Evolutionary conservation across 2,113 vertebrate genomes (phyloP), one percentile per base, ranked within the genome.

Genomic region (Vulpes lagopus): DNA sequence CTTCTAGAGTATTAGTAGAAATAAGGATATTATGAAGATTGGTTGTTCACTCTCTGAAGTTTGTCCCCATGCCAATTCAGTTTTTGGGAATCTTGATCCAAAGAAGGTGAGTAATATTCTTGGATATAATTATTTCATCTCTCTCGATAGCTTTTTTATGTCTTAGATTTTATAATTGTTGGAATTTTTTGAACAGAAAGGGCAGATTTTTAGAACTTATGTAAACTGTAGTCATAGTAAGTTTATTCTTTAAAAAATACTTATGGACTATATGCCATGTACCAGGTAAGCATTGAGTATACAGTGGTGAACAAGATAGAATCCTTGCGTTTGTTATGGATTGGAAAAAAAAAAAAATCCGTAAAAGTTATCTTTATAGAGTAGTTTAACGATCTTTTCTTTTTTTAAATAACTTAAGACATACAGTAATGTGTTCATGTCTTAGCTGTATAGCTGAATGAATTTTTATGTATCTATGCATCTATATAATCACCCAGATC

Each of bases 81-180:
- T 97, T 97, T 99, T 98, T 98, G 98, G 98, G 94, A 98, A 96
- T 97, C 97, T 96, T 96, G 98, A 98, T 96, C 97, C 98, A 91
- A 97, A 87, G 60, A 99, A 99, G 98, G 99, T 99, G 95, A 95
- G 96, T 59, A n/a, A 69, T 94, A 57, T 92, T 91, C 20, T 91
- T 94, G 53, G 51, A 32, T 86, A 60, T 62, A 81, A 64, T 94
- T 55, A 90, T 73, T 81, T 69, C 60, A 16, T 81, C 11, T 73
- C 30, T 84, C 8, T 5, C 95, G 7, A 79, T 80, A 67, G 10
- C 32, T 94, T 87, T 90, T 6, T 25, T 81, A 8, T 81, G 23
- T 73, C 32, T 86, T 90, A 94, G 32, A 57, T 76, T 81, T 74
- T 84, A 11, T 22, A 85, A 59, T 49, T 82, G 86, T 95, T 89